Evolutionary conservation across 2,113 vertebrate genomes (phyloP).

Genomic region (Hippocampus zosterae): DNA sequence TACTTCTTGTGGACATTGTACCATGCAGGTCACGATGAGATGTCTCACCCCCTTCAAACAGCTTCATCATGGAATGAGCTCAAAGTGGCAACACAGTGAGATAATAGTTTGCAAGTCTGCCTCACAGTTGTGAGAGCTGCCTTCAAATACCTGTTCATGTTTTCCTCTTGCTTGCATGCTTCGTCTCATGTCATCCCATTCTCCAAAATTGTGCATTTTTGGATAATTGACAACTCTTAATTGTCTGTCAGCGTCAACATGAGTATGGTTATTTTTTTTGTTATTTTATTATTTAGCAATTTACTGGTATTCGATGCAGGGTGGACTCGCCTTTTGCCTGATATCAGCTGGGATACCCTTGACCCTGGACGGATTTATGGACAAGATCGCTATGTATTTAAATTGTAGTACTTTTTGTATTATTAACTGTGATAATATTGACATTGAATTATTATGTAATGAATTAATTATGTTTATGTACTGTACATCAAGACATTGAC

Average conservation of each 20-base stretch:
- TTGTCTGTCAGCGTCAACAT: background rate
- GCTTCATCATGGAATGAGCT: no score
- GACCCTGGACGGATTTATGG: background rate
- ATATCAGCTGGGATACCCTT: background rate
- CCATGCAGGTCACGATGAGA: background rate
- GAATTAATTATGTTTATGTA: no score
- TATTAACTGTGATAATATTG: no score
- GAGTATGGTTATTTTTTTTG: no score
- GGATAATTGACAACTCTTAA: background rate
- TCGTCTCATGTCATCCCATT: no score
- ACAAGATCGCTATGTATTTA: no score
- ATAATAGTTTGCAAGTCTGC: background rate
- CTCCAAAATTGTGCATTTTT: background rate
- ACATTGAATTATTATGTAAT: no score
- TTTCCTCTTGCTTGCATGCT: no score
- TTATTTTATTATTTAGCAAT: background rate
- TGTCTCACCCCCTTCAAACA: background rate
- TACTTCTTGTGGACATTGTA: background rate
- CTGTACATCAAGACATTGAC: no score
- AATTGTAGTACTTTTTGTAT: no score
- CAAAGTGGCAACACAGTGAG: background rate
- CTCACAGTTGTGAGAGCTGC: background rate
- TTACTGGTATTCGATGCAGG: background rate
- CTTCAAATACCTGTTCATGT: background rate
- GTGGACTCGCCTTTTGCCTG: background rate